Evolutionary conservation across 2,888 invertebrate species (phyloP).

Genomic region (Lucinisca nassula): DNA sequence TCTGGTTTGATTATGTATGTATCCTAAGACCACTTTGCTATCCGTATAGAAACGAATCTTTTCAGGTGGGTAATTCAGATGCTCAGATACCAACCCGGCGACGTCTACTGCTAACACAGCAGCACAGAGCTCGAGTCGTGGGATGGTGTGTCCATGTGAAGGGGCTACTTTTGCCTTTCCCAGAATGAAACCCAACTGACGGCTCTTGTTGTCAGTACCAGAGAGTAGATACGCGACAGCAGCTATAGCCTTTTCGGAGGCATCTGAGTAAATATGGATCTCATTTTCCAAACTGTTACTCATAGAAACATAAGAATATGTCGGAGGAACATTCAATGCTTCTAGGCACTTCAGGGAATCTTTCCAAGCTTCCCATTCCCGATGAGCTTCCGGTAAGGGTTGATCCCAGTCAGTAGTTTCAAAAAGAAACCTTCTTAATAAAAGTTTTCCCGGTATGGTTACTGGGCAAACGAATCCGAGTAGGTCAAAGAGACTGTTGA

Average conservation of each 20-base stretch:
- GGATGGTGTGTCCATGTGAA: constrained; percentile 45
- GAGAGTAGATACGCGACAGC: constrained; percentile 63
- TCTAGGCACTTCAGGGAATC: constrained; percentile 42
- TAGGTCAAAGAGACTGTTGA: constrained; percentile 72
- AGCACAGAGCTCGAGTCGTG: constrained; percentile 57
- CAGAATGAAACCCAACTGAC: constrained; percentile 48
- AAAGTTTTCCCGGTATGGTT: constrained; percentile 59
- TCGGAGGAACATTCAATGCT: constrained; percentile 39
- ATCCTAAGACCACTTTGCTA: constrained; percentile 52
- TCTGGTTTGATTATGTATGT: constrained; percentile 38
- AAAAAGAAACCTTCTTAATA: constrained; percentile 54
- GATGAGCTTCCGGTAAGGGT: constrained; percentile 30
- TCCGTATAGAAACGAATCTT: constrained; percentile 42
- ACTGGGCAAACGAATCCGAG: constrained; percentile 69
- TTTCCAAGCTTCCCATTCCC: constrained; percentile 64
- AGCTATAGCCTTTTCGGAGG: constrained; percentile 69
- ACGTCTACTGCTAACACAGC: constrained; percentile 62
- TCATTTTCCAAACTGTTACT: constrained; percentile 18
- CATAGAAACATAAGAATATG: constrained; percentile 35
- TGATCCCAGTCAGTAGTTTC: constrained; percentile 68
- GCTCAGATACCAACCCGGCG: constrained; percentile 15
- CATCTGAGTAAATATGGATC: constrained; percentile 70
- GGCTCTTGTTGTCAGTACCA: background rate
- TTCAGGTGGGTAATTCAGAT: constrained; percentile 12
- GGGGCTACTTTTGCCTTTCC: constrained; percentile 68